phyloP scores from a whole-genome alignment of 2,797 vertebrate species.

The Eidolon dupreanum region DNA sequence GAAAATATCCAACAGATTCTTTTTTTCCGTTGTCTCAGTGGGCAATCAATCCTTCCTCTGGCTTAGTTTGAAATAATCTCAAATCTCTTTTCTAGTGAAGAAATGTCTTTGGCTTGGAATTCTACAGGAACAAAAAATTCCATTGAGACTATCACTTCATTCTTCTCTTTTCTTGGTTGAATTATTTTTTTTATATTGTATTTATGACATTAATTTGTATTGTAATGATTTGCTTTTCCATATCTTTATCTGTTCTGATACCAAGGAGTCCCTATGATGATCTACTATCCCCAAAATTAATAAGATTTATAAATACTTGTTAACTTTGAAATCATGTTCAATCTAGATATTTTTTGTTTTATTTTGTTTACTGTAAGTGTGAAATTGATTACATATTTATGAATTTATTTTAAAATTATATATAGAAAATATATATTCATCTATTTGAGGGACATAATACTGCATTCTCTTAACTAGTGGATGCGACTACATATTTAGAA shows the following conservation, averaged over 20 bases:
- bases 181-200: neutral
- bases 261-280: neutral
- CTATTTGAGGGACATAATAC: neutral
- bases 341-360: neutral
- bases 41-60: neutral
- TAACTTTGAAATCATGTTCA: neutral
- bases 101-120: constrained; percentile 48
- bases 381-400: neutral
- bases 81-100: neutral
- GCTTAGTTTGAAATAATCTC: constrained; percentile 10
- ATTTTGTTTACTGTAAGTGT: neutral
- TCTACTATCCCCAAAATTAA: neutral
- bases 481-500: neutral
- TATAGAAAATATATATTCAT: neutral
- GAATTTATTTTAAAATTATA: neutral
- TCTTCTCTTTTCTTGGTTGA: neutral
- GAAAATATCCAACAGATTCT: constrained; percentile 23
- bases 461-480: neutral
- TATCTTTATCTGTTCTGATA: neutral
- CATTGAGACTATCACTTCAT: neutral
- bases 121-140: neutral
- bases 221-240: neutral
- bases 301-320: neutral
- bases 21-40: constrained; percentile 58
- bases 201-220: neutral